Base-by-base conservation (phyloP, 2,113 vertebrate species). In the Agapornis roseicollis region DNA sequence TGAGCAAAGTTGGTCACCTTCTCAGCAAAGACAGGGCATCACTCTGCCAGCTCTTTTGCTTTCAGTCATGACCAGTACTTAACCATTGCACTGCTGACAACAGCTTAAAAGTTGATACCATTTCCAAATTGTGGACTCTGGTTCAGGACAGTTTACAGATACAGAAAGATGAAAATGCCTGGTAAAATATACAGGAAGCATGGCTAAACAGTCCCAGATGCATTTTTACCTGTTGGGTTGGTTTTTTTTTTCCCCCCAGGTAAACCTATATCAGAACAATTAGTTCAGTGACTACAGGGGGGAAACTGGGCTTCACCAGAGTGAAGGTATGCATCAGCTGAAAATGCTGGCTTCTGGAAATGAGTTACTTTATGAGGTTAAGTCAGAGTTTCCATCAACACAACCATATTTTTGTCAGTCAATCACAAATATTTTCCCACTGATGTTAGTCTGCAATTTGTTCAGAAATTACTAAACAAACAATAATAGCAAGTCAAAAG, bases 371-470 rank as follows among this genome's bases (percentile, higher is more conserved):
- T 93, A 42, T 41, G 46, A 80, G 17, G 7, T 84, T 85, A 85
- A 88, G 92, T 92, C 88, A 95, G 39, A 92, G 27, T 96, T 97
- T 96, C 95, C 92, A 94, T 64, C 33, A 94, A 73, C 1, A 0
- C 46, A 55, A 68, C 29, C 0, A 0, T 83, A 70, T 81, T 95
- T 93, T 81, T 89, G 64, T 88, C 70, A 64, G 72, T 93, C 85
- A 92, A 80, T 94, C 90, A 81, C 29, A 60, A 94, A 95, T 92
- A 94, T 35, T 97, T 97, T 96, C 89, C 92, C 80, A 71, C 60
- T 94, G 88, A 92, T 81, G 90, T 35, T 64, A 58, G n/a, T 41
- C 68, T 79, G 80, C 33, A 89, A 64, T 84, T 96, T 88, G 23
- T 73, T 80, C 1, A 9, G 82, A 88, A 88, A 93, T 92, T 93